These are phyloP conservation scores for Sebastes aleutianus DNA, from an alignment of 2,797 vertebrate species.

Conservation along the genomic window DNA sequence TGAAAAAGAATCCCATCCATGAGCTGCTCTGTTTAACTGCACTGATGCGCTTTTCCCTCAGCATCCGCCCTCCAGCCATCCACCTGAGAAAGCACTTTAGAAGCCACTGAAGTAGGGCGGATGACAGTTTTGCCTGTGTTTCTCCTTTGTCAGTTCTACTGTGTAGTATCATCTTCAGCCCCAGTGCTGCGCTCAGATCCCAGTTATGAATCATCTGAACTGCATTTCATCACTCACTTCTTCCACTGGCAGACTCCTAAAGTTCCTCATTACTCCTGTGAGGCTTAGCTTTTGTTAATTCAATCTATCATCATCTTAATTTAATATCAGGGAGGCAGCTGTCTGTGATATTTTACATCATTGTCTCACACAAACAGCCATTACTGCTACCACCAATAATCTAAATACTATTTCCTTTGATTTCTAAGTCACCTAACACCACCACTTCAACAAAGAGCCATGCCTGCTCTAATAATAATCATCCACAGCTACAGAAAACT, in stretches of 20 bases:
- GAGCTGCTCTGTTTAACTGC: slow-evolving; percentile 44
- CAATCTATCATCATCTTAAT: slow-evolving; percentile 51
- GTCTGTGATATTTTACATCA: slow-evolving; percentile 12
- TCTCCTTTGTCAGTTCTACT: slow-evolving; percentile 47
- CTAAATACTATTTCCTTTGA: neutral
- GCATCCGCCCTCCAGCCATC: slow-evolving; percentile 55
- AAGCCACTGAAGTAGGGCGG: slow-evolving; percentile 48
- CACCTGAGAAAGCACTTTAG: slow-evolving; percentile 56
- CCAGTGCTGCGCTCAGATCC: slow-evolving; percentile 18
- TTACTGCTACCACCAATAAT: neutral
- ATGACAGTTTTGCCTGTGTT: slow-evolving; percentile 40
- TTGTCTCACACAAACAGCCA: neutral
- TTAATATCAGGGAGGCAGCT: slow-evolving; percentile 42
- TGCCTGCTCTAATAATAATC: neutral
- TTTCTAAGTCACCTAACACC: neutral
- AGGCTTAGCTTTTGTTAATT: slow-evolving; percentile 42
- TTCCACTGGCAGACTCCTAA: slow-evolving; percentile 30
- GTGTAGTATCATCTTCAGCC: slow-evolving; percentile 10
- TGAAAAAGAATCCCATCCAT: slow-evolving; percentile 40
- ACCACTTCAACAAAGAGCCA: neutral
- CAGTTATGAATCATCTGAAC: slow-evolving; percentile 39
- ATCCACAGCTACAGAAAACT: slow-evolving; percentile 2
- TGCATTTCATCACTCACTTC: slow-evolving; percentile 43
- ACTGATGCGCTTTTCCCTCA: slow-evolving; percentile 43
- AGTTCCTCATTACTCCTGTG: slow-evolving; percentile 23